Conservation (phyloP, 2,797 vertebrate genomes). For the Takifugu rubripes region DNA sequence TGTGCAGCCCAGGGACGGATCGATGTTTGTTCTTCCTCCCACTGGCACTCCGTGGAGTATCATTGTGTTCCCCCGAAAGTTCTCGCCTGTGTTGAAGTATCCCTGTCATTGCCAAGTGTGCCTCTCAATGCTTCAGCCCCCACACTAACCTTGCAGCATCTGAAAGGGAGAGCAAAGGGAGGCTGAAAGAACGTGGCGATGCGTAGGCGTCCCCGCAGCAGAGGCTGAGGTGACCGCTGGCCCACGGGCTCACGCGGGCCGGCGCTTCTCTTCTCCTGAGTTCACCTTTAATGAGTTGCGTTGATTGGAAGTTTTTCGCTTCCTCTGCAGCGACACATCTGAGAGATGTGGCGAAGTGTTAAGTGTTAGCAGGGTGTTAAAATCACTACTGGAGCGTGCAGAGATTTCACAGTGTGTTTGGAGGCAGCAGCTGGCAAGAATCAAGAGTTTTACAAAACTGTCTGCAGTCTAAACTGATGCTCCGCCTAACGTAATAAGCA, state of each 20-base stretch:
- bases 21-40: slow-evolving; percentile 51
- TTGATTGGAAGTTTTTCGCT: slow-evolving; percentile 5
- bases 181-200: slow-evolving; percentile 40
- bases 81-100: slow-evolving; percentile 56
- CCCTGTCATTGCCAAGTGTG: slow-evolving; percentile 51
- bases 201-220: slow-evolving; percentile 46
- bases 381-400: slow-evolving; percentile 44
- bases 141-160: slow-evolving; percentile 61
- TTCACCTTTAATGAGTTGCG: slow-evolving; percentile 13
- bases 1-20: slow-evolving; percentile 12
- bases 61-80: slow-evolving; percentile 58
- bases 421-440: slow-evolving; percentile 18
- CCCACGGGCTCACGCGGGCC: slow-evolving; percentile 19
- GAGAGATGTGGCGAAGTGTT: slow-evolving; percentile 28
- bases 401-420: slow-evolving; percentile 30
- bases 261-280: slow-evolving; percentile 5
- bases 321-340: background rate
- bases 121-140: slow-evolving; percentile 59
- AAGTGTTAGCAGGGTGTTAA: slow-evolving; percentile 49
- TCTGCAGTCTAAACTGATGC: no score
- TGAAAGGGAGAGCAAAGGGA: slow-evolving; percentile 57
- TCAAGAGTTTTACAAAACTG: background rate
- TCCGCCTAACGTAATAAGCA: no score
- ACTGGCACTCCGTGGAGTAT: slow-evolving; percentile 52
- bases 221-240: slow-evolving; percentile 31